Evolutionary conservation across 2,113 vertebrate species (phyloP), one percentile per base, ranked within the genome.

Genomic region (Bufo bufo): DNA sequence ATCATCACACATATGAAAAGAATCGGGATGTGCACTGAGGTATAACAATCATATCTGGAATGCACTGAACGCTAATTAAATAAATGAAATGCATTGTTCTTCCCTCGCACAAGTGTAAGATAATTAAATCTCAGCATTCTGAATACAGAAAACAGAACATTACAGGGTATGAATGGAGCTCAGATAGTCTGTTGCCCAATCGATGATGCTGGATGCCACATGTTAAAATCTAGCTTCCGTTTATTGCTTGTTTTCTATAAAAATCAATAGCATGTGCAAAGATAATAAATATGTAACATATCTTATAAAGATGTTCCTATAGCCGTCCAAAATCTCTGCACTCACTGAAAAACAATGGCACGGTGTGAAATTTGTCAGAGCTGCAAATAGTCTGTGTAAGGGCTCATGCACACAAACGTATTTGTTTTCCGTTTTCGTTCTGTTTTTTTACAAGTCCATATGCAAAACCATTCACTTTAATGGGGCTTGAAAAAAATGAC

Each of bases 21-120:
- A 74, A 74, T 74, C 47, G 49, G 43, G 69, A 72, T 47, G 43
- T 74, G 71, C 71, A 74, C 17, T 74, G 71, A 74, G 19, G 47
- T 47, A 74, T 9, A 74, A 74, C 71, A 74, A 47, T 74, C 71
- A 74, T 74, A 74, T 74, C 71, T 74, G 43, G 43, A 74, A 74
- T 74, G 49, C 71, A 74, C 14, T 45, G 6, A 74, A 74, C 16
- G 71, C 71, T 74, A 74, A 74, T 74, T 74, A 16, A 74, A 74
- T 74, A 17, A 74, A 49, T 49, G 14, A 74, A 74, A 74, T 47
- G 71, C 45, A 43, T 72, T 72, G 69, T 69, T 33, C 65, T 69
- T 69, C n/a, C n/a, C 65, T 69, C n/a, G 3, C 0, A 71, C 23
- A 71, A 33, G 23, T 74, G 71, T 74, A 74, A 74, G 71, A 16